Evolutionary conservation across 2,797 vertebrate species (phyloP).

Genomic region (Syncerus caffer): DNA sequence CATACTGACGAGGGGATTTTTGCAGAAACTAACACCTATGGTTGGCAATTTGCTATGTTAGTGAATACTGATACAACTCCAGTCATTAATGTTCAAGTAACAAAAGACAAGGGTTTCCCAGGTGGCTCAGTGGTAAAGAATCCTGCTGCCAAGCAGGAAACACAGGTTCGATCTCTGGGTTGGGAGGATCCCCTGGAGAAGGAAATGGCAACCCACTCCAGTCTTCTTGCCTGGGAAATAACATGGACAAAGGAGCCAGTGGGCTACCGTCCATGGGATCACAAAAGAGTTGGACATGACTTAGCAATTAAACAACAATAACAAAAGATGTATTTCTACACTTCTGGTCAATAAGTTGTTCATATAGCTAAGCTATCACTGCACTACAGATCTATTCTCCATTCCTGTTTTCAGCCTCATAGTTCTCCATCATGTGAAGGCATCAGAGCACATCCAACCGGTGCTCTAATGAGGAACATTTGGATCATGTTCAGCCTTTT

Average conservation of each 20-base stretch:
- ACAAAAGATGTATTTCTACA: not conserved
- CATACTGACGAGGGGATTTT: not conserved
- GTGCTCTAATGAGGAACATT: not conserved
- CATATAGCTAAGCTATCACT: not conserved
- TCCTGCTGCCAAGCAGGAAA: not conserved
- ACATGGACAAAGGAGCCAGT: not conserved
- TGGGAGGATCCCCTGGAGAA: not conserved
- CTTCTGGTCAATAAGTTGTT: not conserved
- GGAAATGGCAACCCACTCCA: not conserved
- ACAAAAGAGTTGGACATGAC: not conserved
- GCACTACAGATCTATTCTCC: not conserved
- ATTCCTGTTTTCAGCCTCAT: not conserved
- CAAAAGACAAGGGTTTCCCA: not conserved
- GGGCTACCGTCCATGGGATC: not conserved
- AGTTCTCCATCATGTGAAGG: not conserved
- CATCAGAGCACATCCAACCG: not conserved
- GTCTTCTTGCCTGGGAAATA: not conserved
- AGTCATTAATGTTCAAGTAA: not conserved
- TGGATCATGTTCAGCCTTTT: not conserved
- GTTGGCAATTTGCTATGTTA: not conserved
- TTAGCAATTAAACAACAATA: not conserved
- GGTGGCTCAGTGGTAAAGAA: not conserved
- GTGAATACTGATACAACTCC: not conserved
- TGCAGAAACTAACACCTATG: not conserved
- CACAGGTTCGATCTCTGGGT: not conserved